Evolutionary conservation across 2,113 vertebrate genomes (phyloP).

Genomic region (Mystacornis crossleyi): DNA sequence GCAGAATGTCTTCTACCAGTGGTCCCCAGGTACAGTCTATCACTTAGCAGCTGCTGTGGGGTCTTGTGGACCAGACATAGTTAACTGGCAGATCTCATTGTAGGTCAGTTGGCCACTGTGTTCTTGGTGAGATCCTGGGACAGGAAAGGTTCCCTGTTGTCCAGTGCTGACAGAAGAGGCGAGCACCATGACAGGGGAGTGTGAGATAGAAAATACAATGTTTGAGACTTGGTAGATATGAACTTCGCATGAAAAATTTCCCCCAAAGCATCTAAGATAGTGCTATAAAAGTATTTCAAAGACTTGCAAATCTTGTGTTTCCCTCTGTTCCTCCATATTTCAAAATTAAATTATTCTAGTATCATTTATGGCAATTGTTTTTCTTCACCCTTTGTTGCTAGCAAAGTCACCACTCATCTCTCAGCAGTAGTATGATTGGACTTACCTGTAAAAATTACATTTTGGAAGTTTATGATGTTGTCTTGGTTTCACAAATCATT

Average conservation of each 20-base stretch:
- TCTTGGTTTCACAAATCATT: background rate
- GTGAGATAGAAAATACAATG: background rate
- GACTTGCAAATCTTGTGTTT: background rate
- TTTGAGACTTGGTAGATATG: background rate
- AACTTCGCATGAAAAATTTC: background rate
- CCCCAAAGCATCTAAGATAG: background rate
- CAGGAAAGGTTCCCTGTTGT: background rate
- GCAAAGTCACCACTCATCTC: background rate
- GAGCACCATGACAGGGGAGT: background rate
- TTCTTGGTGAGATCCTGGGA: background rate
- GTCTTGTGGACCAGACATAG: background rate
- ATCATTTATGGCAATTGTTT: background rate
- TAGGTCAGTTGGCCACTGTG: background rate
- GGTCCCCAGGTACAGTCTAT: background rate
- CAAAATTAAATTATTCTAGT: background rate
- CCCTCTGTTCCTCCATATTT: background rate
- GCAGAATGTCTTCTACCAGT: rapidly evolving
- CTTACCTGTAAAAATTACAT: background rate
- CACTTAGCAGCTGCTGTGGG: background rate
- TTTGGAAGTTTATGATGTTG: background rate
- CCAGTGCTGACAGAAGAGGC: background rate
- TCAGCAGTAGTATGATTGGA: background rate
- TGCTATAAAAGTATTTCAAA: background rate
- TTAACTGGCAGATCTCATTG: background rate
- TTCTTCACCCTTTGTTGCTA: background rate